Base-by-base conservation (phyloP, 2,888 invertebrate genomes). In the Blera fallax region DNA sequence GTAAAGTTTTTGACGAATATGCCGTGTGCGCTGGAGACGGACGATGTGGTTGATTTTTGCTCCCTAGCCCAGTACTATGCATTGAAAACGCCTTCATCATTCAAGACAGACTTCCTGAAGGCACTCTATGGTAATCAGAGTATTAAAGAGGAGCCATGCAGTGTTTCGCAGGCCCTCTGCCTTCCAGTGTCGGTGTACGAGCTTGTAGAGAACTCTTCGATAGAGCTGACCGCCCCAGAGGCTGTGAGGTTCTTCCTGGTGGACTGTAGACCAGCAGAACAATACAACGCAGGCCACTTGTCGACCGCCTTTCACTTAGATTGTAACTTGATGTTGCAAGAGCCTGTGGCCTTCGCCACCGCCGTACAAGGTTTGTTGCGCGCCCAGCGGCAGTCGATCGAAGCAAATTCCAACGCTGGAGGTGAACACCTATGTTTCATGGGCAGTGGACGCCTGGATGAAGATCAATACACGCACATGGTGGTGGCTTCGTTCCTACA, bases 291-390 rank as follows among this genome's bases (percentile, higher is more conserved):
- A 70, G 99, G 99, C 0, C 99, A 99, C 93, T 94, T 99, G 87
- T 96, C 98, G 0, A 99, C 98, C 65, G 99, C 99, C 72, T 99
- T 99, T 93, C 99, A 99, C 93, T 94, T 99, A 87, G 99, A 99
- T 92, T 98, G 98, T 89, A 97, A 98, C 92, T 93, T 99, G 89
- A 98, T 99, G 98, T 93, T 99, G 77, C 98, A 98, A 93, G 98
- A 98, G 91, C 99, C 99, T 0, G 95, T 95, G 88, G 97, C 98
- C 65, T 99, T 99, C 92, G 95, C 96, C 79, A 98, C 97, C 32
- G 98, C 99, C 21, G 98, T 99, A 3, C 97, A 98, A 92, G 98
- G 98, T 0, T 82, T 92, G 52, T 93, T 98, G 67, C 96, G 96
- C 90, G 97, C 98, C 8, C 98, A 99, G 91, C 94, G 95, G 81